A percentile compares a stretch with the other conserved stretches of the same genome.
These are phyloP conservation scores for Agelas oroides DNA, from an alignment of 37 sponge, comb jelly and placozoan species.

Conservation along the genomic window DNA sequence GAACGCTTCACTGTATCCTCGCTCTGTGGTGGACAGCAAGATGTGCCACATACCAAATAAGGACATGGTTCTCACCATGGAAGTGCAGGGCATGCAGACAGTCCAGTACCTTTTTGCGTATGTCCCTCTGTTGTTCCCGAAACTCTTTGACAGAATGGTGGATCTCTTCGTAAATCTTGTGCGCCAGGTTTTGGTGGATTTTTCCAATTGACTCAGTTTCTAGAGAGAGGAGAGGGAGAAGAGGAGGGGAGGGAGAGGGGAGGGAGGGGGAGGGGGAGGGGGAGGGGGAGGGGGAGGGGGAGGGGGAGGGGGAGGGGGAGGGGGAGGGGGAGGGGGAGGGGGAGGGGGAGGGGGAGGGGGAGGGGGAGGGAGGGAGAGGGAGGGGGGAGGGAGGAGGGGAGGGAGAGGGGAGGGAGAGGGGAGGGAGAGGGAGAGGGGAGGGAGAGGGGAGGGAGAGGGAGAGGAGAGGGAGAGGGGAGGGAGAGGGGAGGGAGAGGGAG, in stretches of 20 bases:
- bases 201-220: conserved; percentile 81
- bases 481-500: too few species aligned
- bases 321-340: too few species aligned
- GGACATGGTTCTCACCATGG: too few species aligned
- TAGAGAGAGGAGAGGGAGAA: not conserved
- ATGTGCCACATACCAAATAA: too few species aligned
- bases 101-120: conserved; percentile 78
- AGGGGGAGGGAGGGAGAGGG: too few species aligned
- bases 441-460: too few species aligned
- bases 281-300: not conserved
- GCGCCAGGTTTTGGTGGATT: conserved; percentile 57
- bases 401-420: too few species aligned
- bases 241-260: not conserved
- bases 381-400: too few species aligned
- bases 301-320: not conserved
- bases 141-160: conserved; percentile 76
- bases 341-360: too few species aligned
- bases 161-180: conserved; percentile 76
- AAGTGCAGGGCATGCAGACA: too few species aligned
- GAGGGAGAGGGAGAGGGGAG: too few species aligned
- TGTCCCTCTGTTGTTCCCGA: conserved; percentile 73
- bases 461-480: too few species aligned
- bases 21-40: not conserved
- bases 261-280: not conserved
- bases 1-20: conserved; percentile 88